phyloP scores from a whole-genome alignment of 2,888 invertebrate genomes.

The Drosophila maculinotata region DNA sequence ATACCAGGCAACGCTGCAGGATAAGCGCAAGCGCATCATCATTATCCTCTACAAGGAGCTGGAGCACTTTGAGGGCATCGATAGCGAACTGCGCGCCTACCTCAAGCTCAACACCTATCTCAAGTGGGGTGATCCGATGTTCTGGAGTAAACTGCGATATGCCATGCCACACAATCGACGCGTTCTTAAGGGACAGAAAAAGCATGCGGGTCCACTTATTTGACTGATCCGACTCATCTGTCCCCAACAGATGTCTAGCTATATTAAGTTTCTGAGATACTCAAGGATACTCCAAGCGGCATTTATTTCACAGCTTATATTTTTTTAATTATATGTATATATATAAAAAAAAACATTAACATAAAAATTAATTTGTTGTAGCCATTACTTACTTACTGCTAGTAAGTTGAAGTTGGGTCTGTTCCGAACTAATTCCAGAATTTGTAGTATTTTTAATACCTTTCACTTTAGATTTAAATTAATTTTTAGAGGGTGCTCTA shows the following conservation, averaged over 20 bases:
- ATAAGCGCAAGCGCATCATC: conserved; percentile 88
- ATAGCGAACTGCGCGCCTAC: conserved; percentile 89
- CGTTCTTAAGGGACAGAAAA: conserved; percentile 76
- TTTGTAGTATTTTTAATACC: too few relatives aligned
- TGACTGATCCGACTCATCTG: conserved; percentile 33
- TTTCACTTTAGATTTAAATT: too few relatives aligned
- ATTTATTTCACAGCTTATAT: background rate
- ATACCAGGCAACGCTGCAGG: conserved; percentile 88
- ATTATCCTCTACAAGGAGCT: conserved; percentile 90
- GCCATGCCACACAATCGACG: conserved; percentile 87
- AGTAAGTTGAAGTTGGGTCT: too few relatives aligned
- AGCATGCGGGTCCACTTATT: conserved; percentile 63
- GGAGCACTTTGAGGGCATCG: conserved; percentile 87
- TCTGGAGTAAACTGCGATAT: conserved; percentile 91
- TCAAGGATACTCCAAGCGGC: background rate
- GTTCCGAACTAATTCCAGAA: too few relatives aligned
- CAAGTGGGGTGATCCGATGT: conserved; percentile 91
- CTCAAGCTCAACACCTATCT: conserved; percentile 91
- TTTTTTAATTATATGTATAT: background rate
- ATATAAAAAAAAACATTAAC: too few relatives aligned
- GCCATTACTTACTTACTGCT: too few relatives aligned
- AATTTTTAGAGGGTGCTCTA: background rate
- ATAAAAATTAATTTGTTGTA: too few relatives aligned
- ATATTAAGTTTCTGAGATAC: background rate
- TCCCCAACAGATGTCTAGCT: background rate